A percentile compares a stretch with the other conserved stretches of the same genome.
Conservation (phyloP, 2,797 vertebrate species). For the Iguana delicatissima region DNA sequence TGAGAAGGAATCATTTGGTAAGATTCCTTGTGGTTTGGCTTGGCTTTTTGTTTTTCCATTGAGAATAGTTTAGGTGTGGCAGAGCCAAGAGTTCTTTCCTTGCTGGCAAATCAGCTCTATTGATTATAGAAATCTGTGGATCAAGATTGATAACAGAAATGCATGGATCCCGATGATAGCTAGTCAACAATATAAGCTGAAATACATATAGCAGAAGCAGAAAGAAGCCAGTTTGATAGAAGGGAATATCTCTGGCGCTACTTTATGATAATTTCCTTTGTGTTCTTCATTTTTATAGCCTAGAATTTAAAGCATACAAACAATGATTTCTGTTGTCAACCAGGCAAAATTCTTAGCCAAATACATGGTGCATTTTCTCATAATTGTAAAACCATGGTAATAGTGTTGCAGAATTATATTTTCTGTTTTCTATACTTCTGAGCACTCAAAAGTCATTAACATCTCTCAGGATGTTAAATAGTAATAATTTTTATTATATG, state of each 20-base stretch:
- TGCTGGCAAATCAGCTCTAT: conserved; percentile 4
- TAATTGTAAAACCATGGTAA: neutral
- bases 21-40: neutral
- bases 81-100: conserved; percentile 16
- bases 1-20: neutral
- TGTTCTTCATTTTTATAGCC: neutral
- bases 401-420: neutral
- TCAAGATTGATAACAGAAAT: neutral
- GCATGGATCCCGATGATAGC: neutral
- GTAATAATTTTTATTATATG: neutral
- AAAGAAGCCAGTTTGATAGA: neutral
- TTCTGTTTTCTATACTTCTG: neutral
- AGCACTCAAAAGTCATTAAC: neutral
- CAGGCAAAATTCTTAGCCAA: neutral
- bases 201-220: neutral
- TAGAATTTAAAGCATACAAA: neutral
- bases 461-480: neutral
- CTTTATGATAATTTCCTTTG: neutral
- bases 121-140: neutral
- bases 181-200: neutral
- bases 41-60: neutral
- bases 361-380: neutral
- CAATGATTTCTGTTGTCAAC: neutral
- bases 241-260: neutral
- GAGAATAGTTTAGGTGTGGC: neutral